Base-by-base conservation (phyloP, 2,888 invertebrate genomes). In the Acrobeloides nanus region DNA sequence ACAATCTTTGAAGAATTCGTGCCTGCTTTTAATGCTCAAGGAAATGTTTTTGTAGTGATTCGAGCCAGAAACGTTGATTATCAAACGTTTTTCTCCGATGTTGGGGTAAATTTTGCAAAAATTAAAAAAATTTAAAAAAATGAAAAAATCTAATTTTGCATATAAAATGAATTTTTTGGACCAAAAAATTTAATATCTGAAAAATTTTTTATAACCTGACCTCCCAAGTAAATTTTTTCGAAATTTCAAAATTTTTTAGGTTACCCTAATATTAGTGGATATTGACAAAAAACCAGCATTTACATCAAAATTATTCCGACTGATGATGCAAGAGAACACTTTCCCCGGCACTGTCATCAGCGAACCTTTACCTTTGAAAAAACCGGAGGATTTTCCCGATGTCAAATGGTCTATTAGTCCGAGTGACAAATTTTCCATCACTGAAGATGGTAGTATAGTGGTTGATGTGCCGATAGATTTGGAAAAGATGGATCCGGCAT, bases 41-140 rank as follows among this genome's bases (percentile, higher is more conserved):
- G 51, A 6, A 35, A 27, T 8, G 41, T 52, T 8, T 71, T 72
- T 40, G 52, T 69, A 7, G 70, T 72, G 1, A 53, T 71, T 8
- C 52, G 71, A 10, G 71, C 72, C 1, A 48, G 48, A 10, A 71
- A 71, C 43, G 20, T 46, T 6, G 51, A 60, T 8, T 55, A 51
- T 31, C 54, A 53, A 3, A 47, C 55, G 8, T 71, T 61, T 50
- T 71, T 59, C 39, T 68, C 68, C 10, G 71, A 72, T 49, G 65
- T 64, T 34, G 64, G 64, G 18, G 66, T 67, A n/a, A 52, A 20
- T 7, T 21, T 51, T n/a, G n/a, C n/a, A n/a, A n/a, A n/a, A n/a
- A n/a, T n/a, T n/a, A n/a, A n/a, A n/a, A n/a, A n/a, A n/a, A n/a
- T n/a, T n/a, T n/a, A n/a, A n/a, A n/a, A n/a, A n/a, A n/a, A n/a